Conservation (phyloP, 92 coral and sea anemone species). For the Palythoa grandiflora region DNA sequence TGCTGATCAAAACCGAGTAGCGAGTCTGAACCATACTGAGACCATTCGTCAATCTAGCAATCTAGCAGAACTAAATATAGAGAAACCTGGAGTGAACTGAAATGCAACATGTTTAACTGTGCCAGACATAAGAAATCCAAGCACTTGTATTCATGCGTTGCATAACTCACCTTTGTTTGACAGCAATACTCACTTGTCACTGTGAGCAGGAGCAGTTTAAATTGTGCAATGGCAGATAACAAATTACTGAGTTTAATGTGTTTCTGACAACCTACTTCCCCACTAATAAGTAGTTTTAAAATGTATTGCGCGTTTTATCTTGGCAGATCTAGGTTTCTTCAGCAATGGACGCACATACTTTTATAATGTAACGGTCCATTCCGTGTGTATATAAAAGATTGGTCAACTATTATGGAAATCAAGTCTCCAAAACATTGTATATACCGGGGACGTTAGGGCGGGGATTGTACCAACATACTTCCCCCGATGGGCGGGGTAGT, state of each 20-base stretch:
- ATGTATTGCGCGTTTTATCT: neutral
- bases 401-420: slow-evolving; percentile 32
- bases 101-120: neutral
- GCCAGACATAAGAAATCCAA: slow-evolving; percentile 32
- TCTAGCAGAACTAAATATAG: neutral
- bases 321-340: slow-evolving; percentile 40
- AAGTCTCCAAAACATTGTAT: neutral
- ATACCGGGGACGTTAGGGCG: slow-evolving; percentile 43
- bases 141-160: slow-evolving; percentile 45
- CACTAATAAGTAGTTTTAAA: neutral
- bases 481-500: slow-evolving; percentile 33
- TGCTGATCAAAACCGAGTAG: neutral
- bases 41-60: neutral
- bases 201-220: slow-evolving; percentile 4
- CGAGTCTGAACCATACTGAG: neutral
- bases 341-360: slow-evolving; percentile 49
- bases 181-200: slow-evolving; percentile 43
- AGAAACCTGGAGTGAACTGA: neutral
- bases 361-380: slow-evolving; percentile 38
- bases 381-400: slow-evolving; percentile 32
- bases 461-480: slow-evolving; percentile 47
- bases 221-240: slow-evolving; percentile 28
- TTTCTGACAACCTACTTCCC: neutral
- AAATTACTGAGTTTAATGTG: slow-evolving; percentile 5
- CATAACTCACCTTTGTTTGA: slow-evolving; percentile 45